Conservation (phyloP, 2,888 invertebrate species). For the Cephus spinipes region DNA sequence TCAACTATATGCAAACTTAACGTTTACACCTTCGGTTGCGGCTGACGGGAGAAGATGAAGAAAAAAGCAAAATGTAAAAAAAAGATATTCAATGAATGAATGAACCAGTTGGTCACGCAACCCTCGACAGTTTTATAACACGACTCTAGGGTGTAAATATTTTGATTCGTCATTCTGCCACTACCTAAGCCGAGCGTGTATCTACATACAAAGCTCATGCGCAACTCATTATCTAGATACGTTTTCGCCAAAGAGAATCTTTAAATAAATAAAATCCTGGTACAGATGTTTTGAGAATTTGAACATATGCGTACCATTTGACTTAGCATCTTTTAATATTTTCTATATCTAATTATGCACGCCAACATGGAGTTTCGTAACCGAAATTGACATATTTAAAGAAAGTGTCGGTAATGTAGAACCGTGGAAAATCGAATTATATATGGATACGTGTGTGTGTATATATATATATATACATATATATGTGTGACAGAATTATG, state of each 20-base stretch:
- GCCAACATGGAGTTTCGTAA: not conserved
- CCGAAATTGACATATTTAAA: not conserved
- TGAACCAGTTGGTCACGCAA: not conserved
- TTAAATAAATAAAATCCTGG: not conserved
- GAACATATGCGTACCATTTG: not conserved
- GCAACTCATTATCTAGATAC: not conserved
- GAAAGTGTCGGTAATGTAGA: not conserved
- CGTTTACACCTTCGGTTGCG: not conserved
- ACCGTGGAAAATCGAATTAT: not conserved
- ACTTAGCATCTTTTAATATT: not conserved
- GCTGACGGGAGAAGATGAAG: not conserved
- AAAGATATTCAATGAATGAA: constrained; percentile 1
- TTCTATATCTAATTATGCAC: not conserved
- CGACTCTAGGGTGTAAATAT: constrained; percentile 1
- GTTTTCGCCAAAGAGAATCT: not conserved
- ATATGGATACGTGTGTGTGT: no score
- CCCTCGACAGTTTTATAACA: not conserved
- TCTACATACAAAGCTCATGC: not conserved
- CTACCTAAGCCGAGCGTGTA: not conserved
- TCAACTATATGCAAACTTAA: not conserved
- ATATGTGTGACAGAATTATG: not conserved
- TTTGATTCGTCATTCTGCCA: not conserved
- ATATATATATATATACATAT: no score
- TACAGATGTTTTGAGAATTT: not conserved
- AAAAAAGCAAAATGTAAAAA: not conserved